phyloP scores from a whole-genome alignment of 2,888 invertebrate genomes.

The Sclerodermus sp. region DNA sequence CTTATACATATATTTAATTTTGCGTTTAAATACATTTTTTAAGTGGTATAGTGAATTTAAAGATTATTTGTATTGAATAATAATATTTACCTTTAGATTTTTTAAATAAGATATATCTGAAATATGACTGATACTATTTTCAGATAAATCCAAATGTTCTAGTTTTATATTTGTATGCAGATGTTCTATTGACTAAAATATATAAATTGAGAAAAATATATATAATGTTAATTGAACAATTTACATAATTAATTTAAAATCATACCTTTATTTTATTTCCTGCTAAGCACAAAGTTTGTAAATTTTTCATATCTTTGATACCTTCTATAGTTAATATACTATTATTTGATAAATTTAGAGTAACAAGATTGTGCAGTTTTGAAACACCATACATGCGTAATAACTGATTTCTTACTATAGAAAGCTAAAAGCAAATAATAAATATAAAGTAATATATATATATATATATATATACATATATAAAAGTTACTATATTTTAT shows the following conservation, averaged over 20 bases:
- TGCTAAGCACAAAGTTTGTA: conserved; percentile 80
- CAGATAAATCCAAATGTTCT: conserved; percentile 84
- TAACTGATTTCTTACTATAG: conserved; percentile 82
- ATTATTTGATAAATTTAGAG: conserved; percentile 84
- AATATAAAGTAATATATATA: conserved; percentile 15
- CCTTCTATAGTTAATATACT: conserved; percentile 89
- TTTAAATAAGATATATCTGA: conserved; percentile 83
- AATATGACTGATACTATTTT: conserved; percentile 83
- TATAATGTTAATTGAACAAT: not conserved
- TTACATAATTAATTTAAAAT: not conserved
- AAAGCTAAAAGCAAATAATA: conserved; percentile 69
- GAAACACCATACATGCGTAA: conserved; percentile 87
- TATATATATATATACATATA: not conserved
- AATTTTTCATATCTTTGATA: conserved; percentile 77
- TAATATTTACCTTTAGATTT: conserved; percentile 71
- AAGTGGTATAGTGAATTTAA: conserved; percentile 11
- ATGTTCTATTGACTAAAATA: conserved; percentile 84
- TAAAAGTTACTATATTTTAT: too few relatives aligned
- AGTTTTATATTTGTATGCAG: conserved; percentile 79
- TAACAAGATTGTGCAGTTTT: conserved; percentile 75
- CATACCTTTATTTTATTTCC: conserved; percentile 86
- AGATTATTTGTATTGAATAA: conserved; percentile 2
- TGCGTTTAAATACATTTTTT: too few relatives aligned
- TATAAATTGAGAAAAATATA: too few relatives aligned
- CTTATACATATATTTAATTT: conserved; percentile 15